phyloP scores from a whole-genome alignment of 2,888 invertebrate genomes.

The Rhabditoides inermis region DNA sequence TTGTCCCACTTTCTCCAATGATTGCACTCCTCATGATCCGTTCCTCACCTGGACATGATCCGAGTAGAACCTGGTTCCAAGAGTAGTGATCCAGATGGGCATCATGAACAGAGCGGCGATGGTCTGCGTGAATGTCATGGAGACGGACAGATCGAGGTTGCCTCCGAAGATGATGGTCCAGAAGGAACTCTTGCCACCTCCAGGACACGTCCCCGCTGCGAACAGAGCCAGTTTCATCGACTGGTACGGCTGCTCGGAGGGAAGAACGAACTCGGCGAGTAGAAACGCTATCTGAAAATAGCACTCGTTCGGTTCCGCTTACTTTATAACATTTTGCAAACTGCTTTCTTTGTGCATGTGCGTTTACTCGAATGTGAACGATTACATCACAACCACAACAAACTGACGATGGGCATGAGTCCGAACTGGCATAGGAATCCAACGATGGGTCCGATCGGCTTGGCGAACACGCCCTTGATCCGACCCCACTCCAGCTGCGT shows the following conservation, averaged over 20 bases:
- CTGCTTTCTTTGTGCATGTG: neutral
- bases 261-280: conserved; percentile 14
- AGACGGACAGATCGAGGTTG: conserved; percentile 80
- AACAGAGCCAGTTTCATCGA: conserved; percentile 43
- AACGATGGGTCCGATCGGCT: conserved; percentile 55
- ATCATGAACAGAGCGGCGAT: conserved; percentile 77
- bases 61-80: conserved; percentile 68
- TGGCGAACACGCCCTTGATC: conserved; percentile 53
- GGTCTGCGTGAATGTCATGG: conserved; percentile 84
- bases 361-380: conserved; percentile 4
- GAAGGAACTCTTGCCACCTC: conserved; percentile 82
- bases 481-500: conserved; percentile 54
- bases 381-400: no score
- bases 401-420: conserved; percentile 57
- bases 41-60: no score
- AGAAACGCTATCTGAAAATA: conserved; percentile 10
- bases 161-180: conserved; percentile 83
- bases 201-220: conserved; percentile 56
- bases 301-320: no score
- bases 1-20: no score
- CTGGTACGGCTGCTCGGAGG: conserved; percentile 8
- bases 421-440: conserved; percentile 56
- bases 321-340: no score
- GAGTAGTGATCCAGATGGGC: conserved; percentile 80
- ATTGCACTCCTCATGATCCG: no score